Evolutionary conservation across 2,113 vertebrate species (phyloP).

Genomic region (Himantopus leucocephalus): DNA sequence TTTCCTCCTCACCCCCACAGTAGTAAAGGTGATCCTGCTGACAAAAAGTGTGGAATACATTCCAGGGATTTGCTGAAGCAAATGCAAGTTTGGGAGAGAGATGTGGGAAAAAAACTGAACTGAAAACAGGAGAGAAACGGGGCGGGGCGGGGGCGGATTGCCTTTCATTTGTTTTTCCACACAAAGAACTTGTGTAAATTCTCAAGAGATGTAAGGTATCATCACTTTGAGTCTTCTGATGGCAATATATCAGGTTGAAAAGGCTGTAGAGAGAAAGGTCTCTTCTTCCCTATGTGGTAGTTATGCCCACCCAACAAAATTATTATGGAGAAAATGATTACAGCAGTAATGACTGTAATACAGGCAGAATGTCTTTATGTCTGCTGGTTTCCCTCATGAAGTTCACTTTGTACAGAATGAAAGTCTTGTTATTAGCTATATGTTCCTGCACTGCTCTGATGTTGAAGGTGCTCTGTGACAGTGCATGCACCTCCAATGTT

Average conservation of each 20-base stretch:
- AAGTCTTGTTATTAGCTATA: background rate
- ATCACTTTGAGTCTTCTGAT: no score
- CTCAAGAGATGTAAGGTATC: background rate
- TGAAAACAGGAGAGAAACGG: background rate
- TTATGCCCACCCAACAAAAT: background rate
- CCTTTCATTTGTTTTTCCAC: background rate
- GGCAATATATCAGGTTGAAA: no score
- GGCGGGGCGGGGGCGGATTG: accelerated
- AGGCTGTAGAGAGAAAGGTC: background rate
- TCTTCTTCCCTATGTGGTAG: background rate
- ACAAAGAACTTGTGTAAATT: background rate
- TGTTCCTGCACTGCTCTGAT: background rate
- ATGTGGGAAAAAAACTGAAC: background rate
- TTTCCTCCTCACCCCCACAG: background rate
- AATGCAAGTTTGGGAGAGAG: background rate
- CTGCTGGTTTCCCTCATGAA: background rate
- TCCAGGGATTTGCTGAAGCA: background rate
- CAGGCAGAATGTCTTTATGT: background rate
- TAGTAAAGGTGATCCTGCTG: background rate
- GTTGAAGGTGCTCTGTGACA: background rate
- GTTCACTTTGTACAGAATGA: background rate
- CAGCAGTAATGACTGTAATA: background rate
- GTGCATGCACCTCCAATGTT: background rate
- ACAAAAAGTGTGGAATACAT: background rate
- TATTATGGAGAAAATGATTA: background rate